Evolutionary conservation across 2,888 invertebrate genomes (phyloP).

Genomic region (Notocelia uddmanniana): DNA sequence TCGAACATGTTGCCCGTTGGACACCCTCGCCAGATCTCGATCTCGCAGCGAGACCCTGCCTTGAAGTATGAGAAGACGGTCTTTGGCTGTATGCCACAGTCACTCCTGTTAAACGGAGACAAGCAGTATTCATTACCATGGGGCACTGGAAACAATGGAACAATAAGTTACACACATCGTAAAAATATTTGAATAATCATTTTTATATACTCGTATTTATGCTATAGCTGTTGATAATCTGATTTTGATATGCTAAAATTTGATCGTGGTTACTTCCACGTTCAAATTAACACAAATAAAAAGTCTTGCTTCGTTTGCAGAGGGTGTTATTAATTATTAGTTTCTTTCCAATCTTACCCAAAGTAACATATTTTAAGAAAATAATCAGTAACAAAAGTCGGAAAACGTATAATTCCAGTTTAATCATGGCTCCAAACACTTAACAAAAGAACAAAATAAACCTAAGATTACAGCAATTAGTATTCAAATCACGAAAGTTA

Average conservation of each 20-base stretch:
- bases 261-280: no score
- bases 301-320: no score
- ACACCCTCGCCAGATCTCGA: constrained; percentile 70
- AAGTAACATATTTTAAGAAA: neutral
- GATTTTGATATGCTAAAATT: no score
- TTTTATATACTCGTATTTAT: no score
- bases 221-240: no score
- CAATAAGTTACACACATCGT: no score
- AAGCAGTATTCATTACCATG: constrained; percentile 67
- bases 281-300: no score
- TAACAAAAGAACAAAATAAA: no score
- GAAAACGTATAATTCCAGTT: neutral
- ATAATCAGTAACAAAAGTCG: neutral
- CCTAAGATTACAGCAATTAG: neutral
- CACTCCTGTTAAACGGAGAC: constrained; percentile 57
- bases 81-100: constrained; percentile 59
- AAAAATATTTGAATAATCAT: no score
- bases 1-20: constrained; percentile 68
- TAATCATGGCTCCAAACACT: neutral
- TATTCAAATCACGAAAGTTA: constrained; percentile 4
- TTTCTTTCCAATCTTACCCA: neutral
- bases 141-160: constrained; percentile 57
- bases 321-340: neutral
- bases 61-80: constrained; percentile 69
- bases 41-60: constrained; percentile 70